Base-by-base conservation (phyloP, 1,140 invertebrate genomes). In the Drosophila persimilis region DNA sequence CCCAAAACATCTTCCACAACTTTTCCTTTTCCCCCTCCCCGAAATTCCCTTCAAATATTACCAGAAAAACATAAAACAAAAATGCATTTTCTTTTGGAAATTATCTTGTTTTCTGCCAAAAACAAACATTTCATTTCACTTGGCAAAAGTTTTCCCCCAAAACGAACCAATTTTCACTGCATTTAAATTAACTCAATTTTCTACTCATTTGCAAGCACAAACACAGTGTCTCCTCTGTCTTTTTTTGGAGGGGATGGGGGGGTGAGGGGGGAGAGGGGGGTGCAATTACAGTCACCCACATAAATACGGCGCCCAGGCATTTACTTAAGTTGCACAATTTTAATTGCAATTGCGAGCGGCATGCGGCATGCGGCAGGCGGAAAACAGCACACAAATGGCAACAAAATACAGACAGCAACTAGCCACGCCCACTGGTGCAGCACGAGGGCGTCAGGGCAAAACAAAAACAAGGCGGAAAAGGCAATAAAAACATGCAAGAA, bases 101-200 rank as follows among this genome's bases (percentile, higher is more conserved):
- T 39, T 39, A 13, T 13, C 11, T 39, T 13, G 35, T 39, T 39
- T 39, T 39, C 35, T 39, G n/a, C n/a, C 61, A 39, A 8, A 6
- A 55, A 41, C 44, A 20, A 47, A 29, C 43, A 29, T 39, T 39
- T 4, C 35, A 13, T 39, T 13, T 39, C 35, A 39, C 35, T 39
- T 13, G 35, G 35, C 35, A 13, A 39, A 39, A 39, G 35, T 39
- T 39, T 39, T 5, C 11, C 11, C 11, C 35, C 11, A 39, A 39
- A 39, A 39, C 35, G 31, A 63, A 31, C 29, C 6, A 24, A 31
- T 47, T 50, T 54, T 22, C 48, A 55, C 46, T 80, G 77, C 77
- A 80, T 72, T 72, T 60, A 80, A 80, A 80, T 80, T 76, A 80
- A 66, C 57, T 75, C 62, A 56, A 80, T 80, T 80, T 80, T 76